A percentile compares a stretch with the other conserved stretches of the same genome.
Conservation (phyloP, 2,113 vertebrate species). For the Setophaga petechia region DNA sequence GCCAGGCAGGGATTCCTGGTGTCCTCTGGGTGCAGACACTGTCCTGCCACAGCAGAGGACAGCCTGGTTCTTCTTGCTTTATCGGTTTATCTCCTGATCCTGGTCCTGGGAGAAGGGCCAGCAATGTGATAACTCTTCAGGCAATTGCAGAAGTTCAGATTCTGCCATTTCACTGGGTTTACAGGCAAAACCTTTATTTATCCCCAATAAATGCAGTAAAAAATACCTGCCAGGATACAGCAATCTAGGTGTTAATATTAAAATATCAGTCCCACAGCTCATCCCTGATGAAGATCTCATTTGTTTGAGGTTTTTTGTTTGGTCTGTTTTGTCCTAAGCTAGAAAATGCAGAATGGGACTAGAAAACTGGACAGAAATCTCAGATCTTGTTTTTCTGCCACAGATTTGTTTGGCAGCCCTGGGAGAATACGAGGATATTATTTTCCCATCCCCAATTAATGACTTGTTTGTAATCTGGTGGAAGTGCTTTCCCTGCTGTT, state of each 20-base stretch:
- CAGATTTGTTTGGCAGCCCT: neutral
- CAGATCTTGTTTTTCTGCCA: neutral
- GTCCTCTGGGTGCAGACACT: neutral
- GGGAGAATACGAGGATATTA: neutral
- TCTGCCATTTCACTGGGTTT: neutral
- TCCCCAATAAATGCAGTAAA: neutral
- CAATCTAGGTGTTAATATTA: neutral
- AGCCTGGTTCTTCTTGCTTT: neutral
- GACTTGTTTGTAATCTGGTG: neutral
- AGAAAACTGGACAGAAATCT: neutral
- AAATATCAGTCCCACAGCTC: neutral
- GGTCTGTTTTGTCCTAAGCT: neutral
- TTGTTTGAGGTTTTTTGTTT: neutral
- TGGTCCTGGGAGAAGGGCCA: neutral
- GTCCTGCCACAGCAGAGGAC: neutral
- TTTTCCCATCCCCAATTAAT: neutral
- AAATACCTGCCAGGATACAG: neutral
- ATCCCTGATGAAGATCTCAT: neutral
- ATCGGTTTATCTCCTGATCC: neutral
- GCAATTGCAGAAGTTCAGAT: neutral
- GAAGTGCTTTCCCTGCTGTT: slow-evolving; percentile 1
- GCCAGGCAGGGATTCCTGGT: neutral
- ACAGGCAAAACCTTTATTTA: neutral
- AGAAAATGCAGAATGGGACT: neutral
- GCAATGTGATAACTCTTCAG: neutral